Percentiles rank a stretch among this genome's conserved stretches.
These are phyloP conservation scores for Bujurquina vittata DNA, from an alignment of 2,113 vertebrate species.

Conservation along the genomic window DNA sequence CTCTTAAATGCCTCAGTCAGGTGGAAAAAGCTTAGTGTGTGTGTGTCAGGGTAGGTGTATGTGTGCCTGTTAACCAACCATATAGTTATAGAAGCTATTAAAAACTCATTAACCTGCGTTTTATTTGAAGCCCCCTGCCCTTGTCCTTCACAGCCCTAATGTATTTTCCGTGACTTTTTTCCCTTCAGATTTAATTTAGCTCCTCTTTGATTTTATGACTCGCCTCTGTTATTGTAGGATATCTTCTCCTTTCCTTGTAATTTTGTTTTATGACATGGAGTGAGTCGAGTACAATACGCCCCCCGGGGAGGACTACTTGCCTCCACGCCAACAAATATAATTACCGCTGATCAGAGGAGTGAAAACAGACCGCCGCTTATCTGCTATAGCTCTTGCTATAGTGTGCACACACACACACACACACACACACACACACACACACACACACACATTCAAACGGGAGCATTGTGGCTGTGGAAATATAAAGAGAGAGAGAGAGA, in stretches of 20 bases:
- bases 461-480: conserved; percentile 75
- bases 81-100: conserved; percentile 63
- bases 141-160: conserved; percentile 69
- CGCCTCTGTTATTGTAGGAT: conserved; percentile 78
- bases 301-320: conserved; percentile 73
- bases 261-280: conserved; percentile 73
- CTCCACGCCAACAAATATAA: conserved; percentile 77
- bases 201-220: conserved; percentile 75
- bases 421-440: too few relatives aligned
- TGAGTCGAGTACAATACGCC: conserved; percentile 72
- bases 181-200: conserved; percentile 68
- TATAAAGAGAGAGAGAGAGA: conserved; percentile 1
- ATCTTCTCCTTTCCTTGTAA: conserved; percentile 80
- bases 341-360: conserved; percentile 72
- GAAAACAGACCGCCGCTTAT: conserved; percentile 81
- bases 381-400: conserved; percentile 66
- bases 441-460: conserved; percentile 41
- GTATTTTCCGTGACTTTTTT: conserved; percentile 71
- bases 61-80: conserved; percentile 54
- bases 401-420: too few relatives aligned
- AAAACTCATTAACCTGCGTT: conserved; percentile 74
- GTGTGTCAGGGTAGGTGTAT: conserved; percentile 28
- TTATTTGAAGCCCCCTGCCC: conserved; percentile 69
- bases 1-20: conserved; percentile 44
- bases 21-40: conserved; percentile 29